These are phyloP conservation scores for Notarius quadriscutis DNA, from an alignment of 2,113 vertebrate genomes.

Conservation along the genomic window DNA sequence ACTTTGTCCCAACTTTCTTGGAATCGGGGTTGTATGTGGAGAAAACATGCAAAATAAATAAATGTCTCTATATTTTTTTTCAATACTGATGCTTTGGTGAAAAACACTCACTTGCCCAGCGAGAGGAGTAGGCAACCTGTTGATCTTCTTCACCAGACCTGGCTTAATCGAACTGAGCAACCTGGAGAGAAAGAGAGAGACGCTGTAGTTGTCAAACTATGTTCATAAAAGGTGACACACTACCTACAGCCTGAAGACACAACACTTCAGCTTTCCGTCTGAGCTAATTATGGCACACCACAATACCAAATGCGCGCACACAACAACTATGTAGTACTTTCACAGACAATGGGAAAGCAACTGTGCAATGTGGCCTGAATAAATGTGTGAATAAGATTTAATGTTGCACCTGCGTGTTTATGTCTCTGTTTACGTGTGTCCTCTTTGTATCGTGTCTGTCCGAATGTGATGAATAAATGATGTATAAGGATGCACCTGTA, in stretches of 20 bases:
- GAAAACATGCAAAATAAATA: no score
- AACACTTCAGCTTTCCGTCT: not conserved
- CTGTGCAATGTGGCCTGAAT: not conserved
- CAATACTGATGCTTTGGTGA: no score
- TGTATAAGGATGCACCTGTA: slow-evolving; percentile 25
- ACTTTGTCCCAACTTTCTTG: no score
- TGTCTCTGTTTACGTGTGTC: not conserved
- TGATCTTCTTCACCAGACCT: slow-evolving; percentile 93
- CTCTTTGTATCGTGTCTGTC: not conserved
- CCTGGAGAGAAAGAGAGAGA: slow-evolving; percentile 65
- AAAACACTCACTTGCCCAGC: slow-evolving; percentile 85
- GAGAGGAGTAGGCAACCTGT: slow-evolving; percentile 89
- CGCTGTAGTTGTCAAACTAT: not conserved
- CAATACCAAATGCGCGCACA: not conserved
- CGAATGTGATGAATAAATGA: not conserved
- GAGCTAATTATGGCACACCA: not conserved
- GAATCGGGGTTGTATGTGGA: no score
- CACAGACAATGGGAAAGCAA: not conserved
- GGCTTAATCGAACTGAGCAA: slow-evolving; percentile 94
- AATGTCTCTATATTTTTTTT: not conserved
- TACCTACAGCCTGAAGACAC: not conserved
- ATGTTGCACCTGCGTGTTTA: not conserved
- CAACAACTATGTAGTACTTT: not conserved
- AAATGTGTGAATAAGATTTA: not conserved
- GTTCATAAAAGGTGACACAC: not conserved